These are phyloP conservation scores for Oplegnathus fasciatus DNA, from an alignment of 2,113 vertebrate species.

Conservation along the genomic window DNA sequence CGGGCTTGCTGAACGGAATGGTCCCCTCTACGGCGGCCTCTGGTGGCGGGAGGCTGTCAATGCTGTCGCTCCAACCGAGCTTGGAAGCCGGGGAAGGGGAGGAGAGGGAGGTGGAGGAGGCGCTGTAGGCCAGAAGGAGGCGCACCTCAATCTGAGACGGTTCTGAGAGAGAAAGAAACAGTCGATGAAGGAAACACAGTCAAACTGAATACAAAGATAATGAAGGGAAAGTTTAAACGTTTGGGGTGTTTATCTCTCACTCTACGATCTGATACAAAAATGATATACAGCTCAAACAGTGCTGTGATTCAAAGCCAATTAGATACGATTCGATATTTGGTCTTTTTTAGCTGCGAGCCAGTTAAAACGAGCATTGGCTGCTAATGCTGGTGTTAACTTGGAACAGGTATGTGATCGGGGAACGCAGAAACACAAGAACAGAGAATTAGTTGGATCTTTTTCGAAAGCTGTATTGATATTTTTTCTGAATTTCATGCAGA, in stretches of 20 bases:
- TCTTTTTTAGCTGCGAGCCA: background rate
- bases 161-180: constrained; percentile 81
- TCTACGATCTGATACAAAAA: too few relatives aligned
- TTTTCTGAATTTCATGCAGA: too few relatives aligned
- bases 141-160: constrained; percentile 95
- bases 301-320: too few relatives aligned
- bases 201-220: background rate
- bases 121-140: constrained; percentile 93
- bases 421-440: too few relatives aligned
- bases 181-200: background rate
- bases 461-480: too few relatives aligned
- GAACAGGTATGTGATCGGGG: background rate
- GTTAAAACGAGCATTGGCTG: background rate
- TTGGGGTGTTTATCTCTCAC: too few relatives aligned
- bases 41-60: constrained; percentile 81
- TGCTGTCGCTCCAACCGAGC: constrained; percentile 86
- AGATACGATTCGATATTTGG: too few relatives aligned
- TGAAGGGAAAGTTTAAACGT: background rate
- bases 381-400: background rate
- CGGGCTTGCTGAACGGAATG: constrained; percentile 94
- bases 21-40: constrained; percentile 92
- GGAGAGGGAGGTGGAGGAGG: constrained; percentile 74
- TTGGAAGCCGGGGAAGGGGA: constrained; percentile 74
- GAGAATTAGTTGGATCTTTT: too few relatives aligned
- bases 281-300: too few relatives aligned